phyloP scores from a whole-genome alignment of 2,113 vertebrate genomes.

The Phrynocephalus versicolor region DNA sequence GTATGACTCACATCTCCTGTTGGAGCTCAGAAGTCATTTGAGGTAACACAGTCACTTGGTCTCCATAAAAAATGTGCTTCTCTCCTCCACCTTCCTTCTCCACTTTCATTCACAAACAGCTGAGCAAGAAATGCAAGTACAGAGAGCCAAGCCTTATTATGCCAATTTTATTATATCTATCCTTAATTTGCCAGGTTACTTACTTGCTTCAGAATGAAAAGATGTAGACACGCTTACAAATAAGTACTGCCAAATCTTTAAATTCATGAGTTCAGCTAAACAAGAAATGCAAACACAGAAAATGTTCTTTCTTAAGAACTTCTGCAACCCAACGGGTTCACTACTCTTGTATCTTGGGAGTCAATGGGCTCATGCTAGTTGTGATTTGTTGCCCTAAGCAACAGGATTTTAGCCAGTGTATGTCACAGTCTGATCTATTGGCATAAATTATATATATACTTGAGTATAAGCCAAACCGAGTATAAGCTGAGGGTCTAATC shows the following conservation, averaged over 20 bases:
- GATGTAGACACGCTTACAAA: not conserved
- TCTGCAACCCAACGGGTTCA: not conserved
- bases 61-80: constrained; percentile 45
- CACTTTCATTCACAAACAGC: constrained; percentile 17
- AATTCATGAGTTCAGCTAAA: not conserved
- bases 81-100: not conserved
- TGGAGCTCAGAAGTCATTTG: constrained; percentile 53
- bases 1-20: constrained; percentile 58
- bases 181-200: not conserved
- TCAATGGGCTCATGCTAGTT: too few species aligned
- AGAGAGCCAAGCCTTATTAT: not conserved
- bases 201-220: not conserved
- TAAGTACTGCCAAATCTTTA: not conserved
- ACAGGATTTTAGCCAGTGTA: not conserved
- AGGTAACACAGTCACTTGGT: constrained; percentile 69
- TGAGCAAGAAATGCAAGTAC: constrained; percentile 37
- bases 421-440: constrained; percentile 46
- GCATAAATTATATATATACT: constrained; percentile 46
- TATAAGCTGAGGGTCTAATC: too few species aligned
- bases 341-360: not conserved
- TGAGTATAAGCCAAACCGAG: too few species aligned
- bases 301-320: not conserved
- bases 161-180: not conserved
- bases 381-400: too few species aligned
- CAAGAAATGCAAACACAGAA: constrained; percentile 6